A percentile compares a stretch with the other conserved stretches of the same genome.
phyloP scores from a whole-genome alignment of 2,888 invertebrate species.

The Nebria brevicollis region DNA sequence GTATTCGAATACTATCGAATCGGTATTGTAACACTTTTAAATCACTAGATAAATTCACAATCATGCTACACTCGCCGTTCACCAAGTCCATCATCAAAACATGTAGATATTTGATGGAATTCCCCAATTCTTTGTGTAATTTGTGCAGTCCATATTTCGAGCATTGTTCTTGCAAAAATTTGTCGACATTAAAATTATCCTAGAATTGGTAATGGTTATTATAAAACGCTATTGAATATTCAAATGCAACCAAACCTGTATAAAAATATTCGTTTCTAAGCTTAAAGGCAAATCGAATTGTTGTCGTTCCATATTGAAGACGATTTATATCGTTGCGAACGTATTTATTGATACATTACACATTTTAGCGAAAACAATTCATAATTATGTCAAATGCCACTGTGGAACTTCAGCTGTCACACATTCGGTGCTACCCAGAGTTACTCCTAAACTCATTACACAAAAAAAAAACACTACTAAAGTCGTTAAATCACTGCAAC shows the following conservation, averaged over 20 bases:
- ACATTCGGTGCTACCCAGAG: neutral
- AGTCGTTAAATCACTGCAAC: neutral
- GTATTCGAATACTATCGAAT: slow-evolving; percentile 29
- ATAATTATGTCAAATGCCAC: neutral
- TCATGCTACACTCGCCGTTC: slow-evolving; percentile 39
- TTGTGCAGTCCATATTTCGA: slow-evolving; percentile 43
- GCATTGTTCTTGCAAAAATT: slow-evolving; percentile 39
- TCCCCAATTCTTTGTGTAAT: slow-evolving; percentile 41
- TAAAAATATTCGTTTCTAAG: neutral
- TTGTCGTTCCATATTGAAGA: neutral
- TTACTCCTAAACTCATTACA: neutral
- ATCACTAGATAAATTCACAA: slow-evolving; percentile 41
- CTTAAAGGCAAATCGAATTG: slow-evolving; percentile 1
- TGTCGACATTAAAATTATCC: slow-evolving; percentile 40
- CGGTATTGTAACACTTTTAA: slow-evolving; percentile 41
- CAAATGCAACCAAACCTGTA: neutral
- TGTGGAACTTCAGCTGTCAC: neutral
- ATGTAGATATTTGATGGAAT: slow-evolving; percentile 43
- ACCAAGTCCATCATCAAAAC: slow-evolving; percentile 41
- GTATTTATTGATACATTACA: neutral
- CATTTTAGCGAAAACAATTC: neutral
- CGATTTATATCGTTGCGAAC: neutral
- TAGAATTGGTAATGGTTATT: neutral
- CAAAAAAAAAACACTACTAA: neutral
- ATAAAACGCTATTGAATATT: neutral